Evolutionary conservation across 2,888 invertebrate genomes (phyloP), one percentile per base, ranked within the genome.

Genomic region (Byasa hedistus): DNA sequence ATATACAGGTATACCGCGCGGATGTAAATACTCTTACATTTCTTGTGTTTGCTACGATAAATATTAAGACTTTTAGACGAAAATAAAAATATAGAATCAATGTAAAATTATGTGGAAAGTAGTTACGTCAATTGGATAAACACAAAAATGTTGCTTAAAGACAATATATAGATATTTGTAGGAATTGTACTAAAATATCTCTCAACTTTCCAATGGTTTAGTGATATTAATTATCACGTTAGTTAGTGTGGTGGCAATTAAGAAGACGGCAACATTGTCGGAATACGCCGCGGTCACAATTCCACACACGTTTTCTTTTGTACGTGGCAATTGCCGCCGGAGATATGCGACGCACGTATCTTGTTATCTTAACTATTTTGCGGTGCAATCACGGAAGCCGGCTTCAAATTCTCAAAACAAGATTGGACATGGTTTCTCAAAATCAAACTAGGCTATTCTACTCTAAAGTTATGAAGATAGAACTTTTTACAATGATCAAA

Each of bases 281-380:
- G 55, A 59, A 52, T 62, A 51, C 23, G 24, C 23, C 60, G 48
- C 69, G 71, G 73, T 74, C 76, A 73, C 75, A 69, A 87, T 87
- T 86, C 87, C 61, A 74, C 75, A 79, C 86, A 84, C 87, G 87
- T 81, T 83, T 80, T 73, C 69, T 70, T 70, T 72, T 76, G 81
- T 77, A 83, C 82, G 85, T 84, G 87, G 83, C 86, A 86, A 86
- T 85, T 85, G 84, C 78, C 77, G 75, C 4, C 36, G 76, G 72
- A 74, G 79, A 78, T 75, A 89, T 85, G 85, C 87, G 73, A 78
- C 80, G 83, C 89, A 89, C 88, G 89, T 88, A 78, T 78, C 77
- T 79, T 79, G 86, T 87, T 85, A 83, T 84, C 84, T 58, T 84
- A 85, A 86, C 86, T 82, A 83, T 83, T 80, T 77, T 79, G 80